Conservation (phyloP, 2,888 invertebrate genomes). For the Agrotis clavis region DNA sequence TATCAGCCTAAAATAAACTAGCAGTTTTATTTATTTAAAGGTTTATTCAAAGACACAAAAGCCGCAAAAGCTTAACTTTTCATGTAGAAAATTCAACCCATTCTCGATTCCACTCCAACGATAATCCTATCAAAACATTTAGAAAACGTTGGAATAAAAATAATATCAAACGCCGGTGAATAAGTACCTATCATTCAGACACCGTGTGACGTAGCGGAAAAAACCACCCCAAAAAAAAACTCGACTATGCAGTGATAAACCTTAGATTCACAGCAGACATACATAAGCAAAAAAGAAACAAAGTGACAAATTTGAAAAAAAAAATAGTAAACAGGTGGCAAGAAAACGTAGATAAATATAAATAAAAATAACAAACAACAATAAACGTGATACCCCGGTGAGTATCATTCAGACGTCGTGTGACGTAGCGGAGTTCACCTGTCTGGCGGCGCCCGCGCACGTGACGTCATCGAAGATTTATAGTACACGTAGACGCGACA, state of each 20-base stretch:
- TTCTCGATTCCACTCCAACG: background rate
- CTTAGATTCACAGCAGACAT: no score
- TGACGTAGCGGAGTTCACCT: conserved; percentile 58
- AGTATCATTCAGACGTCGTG: conserved; percentile 45
- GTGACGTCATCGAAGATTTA: conserved; percentile 58
- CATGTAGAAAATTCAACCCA: background rate
- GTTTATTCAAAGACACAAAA: no score
- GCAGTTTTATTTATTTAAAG: no score
- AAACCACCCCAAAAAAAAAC: no score
- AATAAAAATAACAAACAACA: conserved; percentile 55
- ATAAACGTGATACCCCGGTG: conserved; percentile 44
- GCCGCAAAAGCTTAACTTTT: no score
- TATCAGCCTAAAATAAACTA: no score
- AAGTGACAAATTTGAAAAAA: no score
- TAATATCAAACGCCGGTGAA: conserved; percentile 40
- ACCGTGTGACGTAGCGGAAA: conserved; percentile 38
- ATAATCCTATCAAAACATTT: conserved; percentile 12
- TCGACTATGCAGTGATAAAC: no score
- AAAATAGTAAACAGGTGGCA: no score
- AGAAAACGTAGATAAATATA: conserved; percentile 38
- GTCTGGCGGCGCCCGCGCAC: conserved; percentile 56
- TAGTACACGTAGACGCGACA: conserved; percentile 38
- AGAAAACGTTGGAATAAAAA: conserved; percentile 41
- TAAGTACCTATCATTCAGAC: conserved; percentile 50
- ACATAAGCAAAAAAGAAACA: no score